A percentile compares a stretch with the other conserved stretches of the same genome.
Evolutionary conservation across 2,888 invertebrate species (phyloP).

Genomic region (Agrotis segetum): DNA sequence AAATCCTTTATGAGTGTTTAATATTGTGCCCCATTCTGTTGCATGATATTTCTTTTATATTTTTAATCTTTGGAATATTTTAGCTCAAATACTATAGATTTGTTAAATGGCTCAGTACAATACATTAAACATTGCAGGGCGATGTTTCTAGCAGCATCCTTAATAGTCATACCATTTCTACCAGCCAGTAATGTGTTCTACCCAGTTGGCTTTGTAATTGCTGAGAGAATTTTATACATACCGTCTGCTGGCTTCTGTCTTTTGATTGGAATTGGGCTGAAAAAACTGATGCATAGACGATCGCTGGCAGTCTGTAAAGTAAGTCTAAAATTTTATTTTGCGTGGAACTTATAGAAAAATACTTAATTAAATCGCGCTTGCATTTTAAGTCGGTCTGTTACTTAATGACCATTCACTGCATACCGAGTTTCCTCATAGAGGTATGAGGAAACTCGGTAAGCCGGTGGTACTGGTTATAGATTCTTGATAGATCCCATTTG

Average conservation of each 20-base stretch:
- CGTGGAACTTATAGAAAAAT: too few relatives aligned
- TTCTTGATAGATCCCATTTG: too few relatives aligned
- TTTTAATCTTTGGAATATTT: background rate
- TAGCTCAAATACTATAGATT: background rate
- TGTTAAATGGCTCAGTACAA: background rate
- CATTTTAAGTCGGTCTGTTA: too few relatives aligned
- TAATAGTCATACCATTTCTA: constrained; percentile 94
- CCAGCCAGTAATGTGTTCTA: constrained; percentile 96
- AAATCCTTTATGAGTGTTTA: too few relatives aligned
- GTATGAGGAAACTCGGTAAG: too few relatives aligned
- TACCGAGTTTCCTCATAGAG: too few relatives aligned
- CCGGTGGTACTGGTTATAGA: too few relatives aligned
- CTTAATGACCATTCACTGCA: too few relatives aligned
- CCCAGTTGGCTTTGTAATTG: constrained; percentile 97
- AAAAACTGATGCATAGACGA: constrained; percentile 70
- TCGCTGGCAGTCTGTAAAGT: constrained; percentile 69
- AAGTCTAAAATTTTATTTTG: constrained; percentile 36
- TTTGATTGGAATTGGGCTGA: constrained; percentile 92
- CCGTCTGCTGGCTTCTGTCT: constrained; percentile 96
- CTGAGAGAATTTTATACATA: constrained; percentile 96
- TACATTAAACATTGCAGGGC: constrained; percentile 87
- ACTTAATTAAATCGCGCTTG: too few relatives aligned
- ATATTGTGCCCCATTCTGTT: background rate
- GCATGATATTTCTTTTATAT: too few relatives aligned
- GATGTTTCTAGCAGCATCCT: constrained; percentile 90